Conservation (phyloP, 2,113 vertebrate genomes). For the Corapipo altera region DNA sequence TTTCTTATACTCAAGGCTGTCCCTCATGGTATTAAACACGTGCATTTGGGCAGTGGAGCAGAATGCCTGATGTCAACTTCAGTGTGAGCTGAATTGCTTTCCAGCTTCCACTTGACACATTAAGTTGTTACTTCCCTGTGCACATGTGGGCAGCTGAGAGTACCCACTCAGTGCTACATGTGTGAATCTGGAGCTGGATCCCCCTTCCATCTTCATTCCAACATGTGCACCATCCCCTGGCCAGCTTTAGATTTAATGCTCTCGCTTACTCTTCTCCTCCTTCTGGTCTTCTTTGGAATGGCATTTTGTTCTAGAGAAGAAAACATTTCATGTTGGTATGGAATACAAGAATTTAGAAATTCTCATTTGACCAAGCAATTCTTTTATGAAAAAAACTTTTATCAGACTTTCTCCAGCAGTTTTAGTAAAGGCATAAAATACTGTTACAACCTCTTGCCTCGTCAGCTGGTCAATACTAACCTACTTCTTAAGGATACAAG, state of each 20-base stretch:
- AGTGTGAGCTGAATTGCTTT: not conserved
- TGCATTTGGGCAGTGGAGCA: not conserved
- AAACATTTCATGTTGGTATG: not conserved
- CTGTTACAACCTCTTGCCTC: not conserved
- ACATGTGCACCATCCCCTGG: not conserved
- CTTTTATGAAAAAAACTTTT: not conserved
- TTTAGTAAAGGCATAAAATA: not conserved
- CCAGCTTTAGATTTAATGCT: not conserved
- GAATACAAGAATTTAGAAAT: not conserved
- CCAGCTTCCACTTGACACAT: not conserved
- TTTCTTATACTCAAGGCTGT: not conserved
- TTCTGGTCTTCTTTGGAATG: not conserved
- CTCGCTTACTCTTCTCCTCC: not conserved
- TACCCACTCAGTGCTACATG: rapidly evolving
- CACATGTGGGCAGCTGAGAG: not conserved
- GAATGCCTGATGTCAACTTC: not conserved
- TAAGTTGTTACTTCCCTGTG: not conserved
- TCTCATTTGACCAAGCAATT: not conserved
- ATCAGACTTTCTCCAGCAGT: not conserved
- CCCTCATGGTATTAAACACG: rapidly evolving
- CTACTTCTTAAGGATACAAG: not conserved
- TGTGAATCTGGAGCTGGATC: not conserved
- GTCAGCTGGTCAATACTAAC: not conserved
- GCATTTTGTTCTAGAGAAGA: not conserved
- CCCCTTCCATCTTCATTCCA: not conserved